Conservation (phyloP, 92 coral and sea anemone genomes). For the Parazoanthus swiftii region DNA sequence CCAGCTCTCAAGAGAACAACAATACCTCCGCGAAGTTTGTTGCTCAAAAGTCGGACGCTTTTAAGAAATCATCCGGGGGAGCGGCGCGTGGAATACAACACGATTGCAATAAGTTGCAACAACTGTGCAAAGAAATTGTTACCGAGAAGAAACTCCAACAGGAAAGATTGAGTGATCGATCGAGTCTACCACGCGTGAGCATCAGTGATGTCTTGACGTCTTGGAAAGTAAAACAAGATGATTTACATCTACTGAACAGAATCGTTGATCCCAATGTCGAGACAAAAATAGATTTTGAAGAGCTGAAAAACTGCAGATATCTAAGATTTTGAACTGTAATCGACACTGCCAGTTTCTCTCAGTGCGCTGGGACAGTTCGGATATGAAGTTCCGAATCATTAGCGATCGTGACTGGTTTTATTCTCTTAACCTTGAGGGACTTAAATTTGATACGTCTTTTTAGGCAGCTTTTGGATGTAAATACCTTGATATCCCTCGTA, state of each 20-base stretch:
- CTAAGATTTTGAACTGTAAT: neutral
- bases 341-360: neutral
- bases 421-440: no score
- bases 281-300: constrained; percentile 8
- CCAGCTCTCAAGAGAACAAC: neutral
- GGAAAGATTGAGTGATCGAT: neutral
- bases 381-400: no score
- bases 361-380: neutral
- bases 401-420: no score
- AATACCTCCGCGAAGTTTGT: neutral
- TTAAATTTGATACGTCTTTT: no score
- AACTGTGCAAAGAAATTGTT: neutral
- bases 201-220: constrained; percentile 1
- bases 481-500: no score
- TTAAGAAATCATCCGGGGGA: neutral
- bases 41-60: neutral
- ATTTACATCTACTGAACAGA: neutral
- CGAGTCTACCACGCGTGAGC: constrained; percentile 9
- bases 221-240: constrained; percentile 25
- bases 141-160: neutral
- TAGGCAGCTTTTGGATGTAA: no score
- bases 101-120: neutral
- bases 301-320: constrained; percentile 22
- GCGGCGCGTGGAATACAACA: neutral
- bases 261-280: neutral